phyloP scores from a whole-genome alignment of 2,888 invertebrate genomes.

The Troglohyphantes excavatus region DNA sequence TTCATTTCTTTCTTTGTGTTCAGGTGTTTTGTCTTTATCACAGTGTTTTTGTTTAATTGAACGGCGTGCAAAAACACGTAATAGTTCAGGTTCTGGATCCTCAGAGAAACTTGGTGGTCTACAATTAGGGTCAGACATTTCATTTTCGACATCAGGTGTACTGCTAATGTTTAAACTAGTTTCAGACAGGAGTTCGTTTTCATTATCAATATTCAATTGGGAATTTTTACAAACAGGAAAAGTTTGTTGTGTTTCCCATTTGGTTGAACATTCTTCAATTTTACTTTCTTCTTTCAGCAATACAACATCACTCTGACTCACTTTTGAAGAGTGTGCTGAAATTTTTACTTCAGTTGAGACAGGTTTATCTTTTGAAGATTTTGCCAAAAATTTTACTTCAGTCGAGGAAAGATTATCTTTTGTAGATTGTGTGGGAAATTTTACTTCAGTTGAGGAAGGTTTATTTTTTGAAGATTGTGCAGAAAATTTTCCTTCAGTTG shows the following conservation, averaged over 20 bases:
- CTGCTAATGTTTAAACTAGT: background rate
- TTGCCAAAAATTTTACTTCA: constrained; percentile 42
- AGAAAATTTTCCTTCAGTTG: constrained; percentile 31
- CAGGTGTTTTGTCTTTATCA: constrained; percentile 68
- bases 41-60: constrained; percentile 88
- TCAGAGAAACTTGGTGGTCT: constrained; percentile 82
- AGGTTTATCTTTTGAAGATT: constrained; percentile 27
- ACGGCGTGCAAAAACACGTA: constrained; percentile 91
- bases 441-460: constrained; percentile 19
- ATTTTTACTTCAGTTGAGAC: constrained; percentile 24
- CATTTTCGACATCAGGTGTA: constrained; percentile 19
- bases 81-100: constrained; percentile 88
- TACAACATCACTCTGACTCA: constrained; percentile 40
- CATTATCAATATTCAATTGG: constrained; percentile 7
- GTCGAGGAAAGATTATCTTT: constrained; percentile 25
- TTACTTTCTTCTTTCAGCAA: constrained; percentile 37
- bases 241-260: constrained; percentile 71
- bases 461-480: constrained; percentile 35
- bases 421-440: constrained; percentile 32
- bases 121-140: constrained; percentile 27
- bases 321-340: constrained; percentile 35
- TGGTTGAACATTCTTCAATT: constrained; percentile 38
- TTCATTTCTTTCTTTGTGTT: constrained; percentile 27
- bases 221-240: constrained; percentile 13
- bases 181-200: constrained; percentile 21